Base-by-base conservation (phyloP, 2,888 invertebrate species). In the Epinotia demarniana region DNA sequence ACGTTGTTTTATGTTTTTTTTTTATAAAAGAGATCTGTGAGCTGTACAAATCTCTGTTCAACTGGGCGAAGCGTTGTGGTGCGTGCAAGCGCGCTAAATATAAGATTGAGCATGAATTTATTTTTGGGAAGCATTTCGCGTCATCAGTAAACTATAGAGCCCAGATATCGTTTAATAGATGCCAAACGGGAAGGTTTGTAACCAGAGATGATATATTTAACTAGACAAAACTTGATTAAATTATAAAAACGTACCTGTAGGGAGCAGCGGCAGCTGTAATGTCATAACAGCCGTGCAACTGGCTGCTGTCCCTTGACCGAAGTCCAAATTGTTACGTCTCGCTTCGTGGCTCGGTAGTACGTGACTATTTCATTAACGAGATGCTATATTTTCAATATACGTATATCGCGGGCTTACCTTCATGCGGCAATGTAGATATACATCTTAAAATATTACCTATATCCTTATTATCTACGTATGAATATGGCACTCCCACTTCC, bases 61-160 rank as follows among this genome's bases (percentile, higher is more conserved):
- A 94, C 94, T 94, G 93, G 86, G 89, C 85, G 88, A 82, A 87
- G 82, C 88, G 86, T 86, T 89, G 89, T 85, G 85, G 87, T 88
- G 86, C 86, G 90, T 87, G 89, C 92, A 89, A 87, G 88, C 89
- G 92, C 83, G 90, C 94, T 94, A 94, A 94, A 94, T 93, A 94
- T 94, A 94, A 90, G 84, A 91, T 89, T 89, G 92, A 91, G 93
- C 92, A 88, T 93, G 87, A 87, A 92, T 92, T 90, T 94, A 94
- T 94, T 94, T 94, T 92, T 83, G 90, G 92, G 88, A 83, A 85
- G 87, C 86, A 90, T 91, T 92, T 90, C 89, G 88, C 94, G 93
- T 94, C 94, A 94, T 92, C 90, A 87, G 85, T 88, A 84, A 84
- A 80, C 83, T 83, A 81, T 79, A 69, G 76, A 69, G 76, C 57